A percentile compares a stretch with the other conserved stretches of the same genome.
These are phyloP conservation scores for Porites divaricata DNA, from an alignment of 92 coral and sea anemone species.

Conservation along the genomic window DNA sequence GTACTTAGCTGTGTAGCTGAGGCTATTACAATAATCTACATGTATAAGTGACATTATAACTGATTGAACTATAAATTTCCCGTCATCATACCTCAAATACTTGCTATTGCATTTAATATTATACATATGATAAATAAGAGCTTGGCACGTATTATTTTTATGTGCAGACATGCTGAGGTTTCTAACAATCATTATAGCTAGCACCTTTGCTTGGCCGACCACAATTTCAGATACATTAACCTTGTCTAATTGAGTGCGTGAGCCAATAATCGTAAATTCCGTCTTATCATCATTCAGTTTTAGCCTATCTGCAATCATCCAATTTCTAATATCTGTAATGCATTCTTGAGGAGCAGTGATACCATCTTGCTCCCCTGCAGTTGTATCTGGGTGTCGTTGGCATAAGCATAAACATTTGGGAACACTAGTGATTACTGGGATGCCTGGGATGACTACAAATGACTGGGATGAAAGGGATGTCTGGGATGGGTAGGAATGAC, in stretches of 20 bases:
- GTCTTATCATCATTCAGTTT: too few species aligned
- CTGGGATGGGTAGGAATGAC: too few species aligned
- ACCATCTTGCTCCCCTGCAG: background rate
- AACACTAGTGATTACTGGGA: background rate
- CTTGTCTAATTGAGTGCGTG: background rate
- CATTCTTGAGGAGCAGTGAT: background rate
- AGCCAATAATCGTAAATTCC: background rate
- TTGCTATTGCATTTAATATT: background rate
- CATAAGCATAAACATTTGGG: conserved; percentile 2
- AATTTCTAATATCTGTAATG: too few species aligned
- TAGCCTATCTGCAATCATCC: too few species aligned
- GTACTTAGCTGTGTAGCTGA: background rate
- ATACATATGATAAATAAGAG: background rate
- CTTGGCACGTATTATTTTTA: background rate
- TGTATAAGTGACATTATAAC: background rate
- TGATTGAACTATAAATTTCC: background rate
- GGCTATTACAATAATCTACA: conserved; percentile 3
- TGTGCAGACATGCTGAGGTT: background rate
- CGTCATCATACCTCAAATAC: background rate
- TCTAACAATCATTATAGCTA: background rate
- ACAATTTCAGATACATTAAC: background rate
- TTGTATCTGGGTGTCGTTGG: background rate
- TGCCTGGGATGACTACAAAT: too few species aligned
- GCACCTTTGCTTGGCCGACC: background rate
- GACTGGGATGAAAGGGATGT: too few species aligned